These are phyloP conservation scores for Rotaria sp. DNA, from an alignment of 2,888 invertebrate genomes.

Conservation along the genomic window DNA sequence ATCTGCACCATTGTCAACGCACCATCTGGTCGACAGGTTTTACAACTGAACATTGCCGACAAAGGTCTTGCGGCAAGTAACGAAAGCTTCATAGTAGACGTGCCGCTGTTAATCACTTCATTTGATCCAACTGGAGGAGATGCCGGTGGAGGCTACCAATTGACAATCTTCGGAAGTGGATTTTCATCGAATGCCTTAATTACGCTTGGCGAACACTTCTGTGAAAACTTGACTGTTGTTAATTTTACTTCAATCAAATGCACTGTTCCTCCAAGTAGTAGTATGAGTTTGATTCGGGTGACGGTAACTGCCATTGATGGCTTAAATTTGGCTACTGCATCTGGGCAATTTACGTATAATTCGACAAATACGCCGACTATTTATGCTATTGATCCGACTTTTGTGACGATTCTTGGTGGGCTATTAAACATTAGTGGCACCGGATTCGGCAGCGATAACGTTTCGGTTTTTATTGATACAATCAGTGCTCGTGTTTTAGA, in stretches of 20 bases:
- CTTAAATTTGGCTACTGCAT: neutral
- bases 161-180: slow-evolving; percentile 33
- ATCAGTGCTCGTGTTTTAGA: neutral
- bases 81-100: neutral
- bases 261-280: neutral
- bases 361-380: neutral
- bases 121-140: neutral
- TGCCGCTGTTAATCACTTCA: neutral
- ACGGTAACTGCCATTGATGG: neutral
- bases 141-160: slow-evolving; percentile 30
- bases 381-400: neutral
- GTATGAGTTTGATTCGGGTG: neutral
- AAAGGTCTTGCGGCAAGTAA: slow-evolving; percentile 27
- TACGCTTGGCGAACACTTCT: slow-evolving; percentile 5
- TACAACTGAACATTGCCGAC: neutral
- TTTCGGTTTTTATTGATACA: slow-evolving; percentile 19
- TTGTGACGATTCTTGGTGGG: neutral
- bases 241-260: slow-evolving; percentile 29
- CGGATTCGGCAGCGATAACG: neutral
- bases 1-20: slow-evolving; percentile 9
- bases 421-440: slow-evolving; percentile 30
- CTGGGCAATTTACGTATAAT: neutral
- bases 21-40: slow-evolving; percentile 1
- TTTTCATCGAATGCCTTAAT: neutral
- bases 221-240: neutral